Evolutionary conservation across 2,113 vertebrate species (phyloP).

Genomic region (Peromyscus polionotus): DNA sequence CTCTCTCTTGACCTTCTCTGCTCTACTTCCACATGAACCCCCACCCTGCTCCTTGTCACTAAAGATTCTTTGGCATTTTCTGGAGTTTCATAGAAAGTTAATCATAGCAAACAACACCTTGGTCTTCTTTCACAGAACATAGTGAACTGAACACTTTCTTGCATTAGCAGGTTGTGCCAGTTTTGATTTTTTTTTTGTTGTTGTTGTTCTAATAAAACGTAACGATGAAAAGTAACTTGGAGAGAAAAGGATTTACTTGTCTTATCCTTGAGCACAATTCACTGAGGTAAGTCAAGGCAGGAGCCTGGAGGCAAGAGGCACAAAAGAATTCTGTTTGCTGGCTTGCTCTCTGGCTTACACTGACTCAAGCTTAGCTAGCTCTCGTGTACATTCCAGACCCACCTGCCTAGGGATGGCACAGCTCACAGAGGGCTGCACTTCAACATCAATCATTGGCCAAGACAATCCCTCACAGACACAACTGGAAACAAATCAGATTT

Average conservation of each 20-base stretch:
- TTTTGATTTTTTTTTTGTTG: neutral
- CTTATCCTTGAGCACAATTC: neutral
- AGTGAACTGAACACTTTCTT: neutral
- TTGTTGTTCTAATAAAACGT: neutral
- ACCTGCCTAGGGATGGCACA: neutral
- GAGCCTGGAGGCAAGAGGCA: neutral
- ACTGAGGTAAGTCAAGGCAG: neutral
- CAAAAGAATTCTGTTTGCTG: neutral
- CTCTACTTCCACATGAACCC: rapidly evolving
- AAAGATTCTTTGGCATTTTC: neutral
- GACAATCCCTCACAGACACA: neutral
- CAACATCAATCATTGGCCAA: neutral
- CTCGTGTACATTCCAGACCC: neutral
- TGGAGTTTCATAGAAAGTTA: neutral
- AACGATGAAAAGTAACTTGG: neutral
- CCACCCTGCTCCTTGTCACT: neutral
- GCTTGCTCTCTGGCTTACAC: neutral
- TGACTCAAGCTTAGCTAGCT: neutral
- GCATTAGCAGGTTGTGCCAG: neutral
- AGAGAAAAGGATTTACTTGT: neutral
- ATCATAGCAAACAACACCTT: neutral
- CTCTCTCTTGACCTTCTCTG: too few species aligned
- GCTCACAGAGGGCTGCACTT: neutral
- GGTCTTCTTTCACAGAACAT: neutral
- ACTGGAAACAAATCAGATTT: too few species aligned